phyloP scores from a whole-genome alignment of 2,888 invertebrate genomes.

The Deilephila porcellus region DNA sequence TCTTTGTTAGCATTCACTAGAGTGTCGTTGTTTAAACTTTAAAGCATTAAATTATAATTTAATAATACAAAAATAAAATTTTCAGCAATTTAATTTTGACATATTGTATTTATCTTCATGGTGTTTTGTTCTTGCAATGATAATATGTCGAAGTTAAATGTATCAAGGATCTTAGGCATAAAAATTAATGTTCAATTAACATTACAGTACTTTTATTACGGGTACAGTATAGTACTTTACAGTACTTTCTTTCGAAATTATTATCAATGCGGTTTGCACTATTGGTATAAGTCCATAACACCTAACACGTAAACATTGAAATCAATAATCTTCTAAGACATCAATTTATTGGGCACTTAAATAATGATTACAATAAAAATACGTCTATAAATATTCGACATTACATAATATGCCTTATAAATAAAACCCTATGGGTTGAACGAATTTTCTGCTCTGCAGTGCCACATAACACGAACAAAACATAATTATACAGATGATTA shows the following conservation, averaged over 20 bases:
- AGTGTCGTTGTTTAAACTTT: constrained; percentile 4
- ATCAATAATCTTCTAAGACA: not conserved
- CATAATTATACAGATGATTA: not conserved
- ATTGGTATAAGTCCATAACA: not conserved
- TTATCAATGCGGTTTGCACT: too few species aligned
- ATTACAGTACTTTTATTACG: too few species aligned
- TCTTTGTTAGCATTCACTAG: constrained; percentile 13
- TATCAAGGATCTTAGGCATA: too few species aligned
- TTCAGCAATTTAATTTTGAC: not conserved
- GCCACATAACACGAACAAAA: not conserved
- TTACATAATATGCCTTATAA: not conserved
- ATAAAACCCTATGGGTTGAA: not conserved
- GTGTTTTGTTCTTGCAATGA: too few species aligned
- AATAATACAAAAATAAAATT: not conserved
- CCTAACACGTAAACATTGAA: not conserved
- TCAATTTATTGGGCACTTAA: not conserved
- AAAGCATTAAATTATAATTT: constrained; percentile 1
- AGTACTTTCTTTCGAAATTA: too few species aligned
- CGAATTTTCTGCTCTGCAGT: not conserved
- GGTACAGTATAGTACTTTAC: too few species aligned
- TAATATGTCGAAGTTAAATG: too few species aligned
- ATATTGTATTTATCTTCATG: not conserved
- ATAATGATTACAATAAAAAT: constrained; percentile 4
- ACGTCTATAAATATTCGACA: not conserved
- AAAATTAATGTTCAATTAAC: too few species aligned